These are phyloP conservation scores for Stomorhina lunata DNA, from an alignment of 2,888 invertebrate species.

Conservation along the genomic window DNA sequence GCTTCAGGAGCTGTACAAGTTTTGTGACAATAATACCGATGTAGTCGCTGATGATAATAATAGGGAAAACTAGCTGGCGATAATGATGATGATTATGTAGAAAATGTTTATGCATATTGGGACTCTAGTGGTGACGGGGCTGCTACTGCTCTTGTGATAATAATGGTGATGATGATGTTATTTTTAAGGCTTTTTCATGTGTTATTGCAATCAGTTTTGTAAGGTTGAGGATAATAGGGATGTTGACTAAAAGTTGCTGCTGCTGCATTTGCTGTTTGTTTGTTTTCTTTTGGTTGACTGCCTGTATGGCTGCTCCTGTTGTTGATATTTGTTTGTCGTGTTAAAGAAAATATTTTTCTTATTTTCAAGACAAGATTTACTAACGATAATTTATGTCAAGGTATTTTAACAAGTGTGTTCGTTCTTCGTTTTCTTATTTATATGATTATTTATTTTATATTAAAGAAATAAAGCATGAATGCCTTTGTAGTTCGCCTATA, in stretches of 20 bases:
- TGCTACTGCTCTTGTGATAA: constrained; percentile 21
- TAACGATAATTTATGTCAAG: constrained; percentile 65
- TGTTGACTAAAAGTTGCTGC: constrained; percentile 15
- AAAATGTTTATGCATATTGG: constrained; percentile 23
- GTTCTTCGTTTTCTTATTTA: constrained; percentile 11
- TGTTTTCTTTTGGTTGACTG: not conserved
- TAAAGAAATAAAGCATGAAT: too few relatives aligned
- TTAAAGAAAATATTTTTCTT: constrained; percentile 60
- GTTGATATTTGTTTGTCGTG: constrained; percentile 37
- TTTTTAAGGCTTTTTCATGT: not conserved
- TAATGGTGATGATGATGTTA: constrained; percentile 25
- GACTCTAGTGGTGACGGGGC: not conserved
- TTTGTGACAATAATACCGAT: not conserved
- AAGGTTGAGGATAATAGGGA: constrained; percentile 50
- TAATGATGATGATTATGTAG: constrained; percentile 26
- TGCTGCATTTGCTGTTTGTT: not conserved
- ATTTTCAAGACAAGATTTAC: constrained; percentile 61
- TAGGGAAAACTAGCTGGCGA: not conserved
- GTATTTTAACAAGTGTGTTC: constrained; percentile 58
- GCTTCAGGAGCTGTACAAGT: not conserved
- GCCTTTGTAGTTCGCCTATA: not conserved
- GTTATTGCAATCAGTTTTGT: constrained; percentile 36
- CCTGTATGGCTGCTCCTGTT: not conserved
- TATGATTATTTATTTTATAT: constrained; percentile 50
- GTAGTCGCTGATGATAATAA: not conserved